Conservation (phyloP, 2,113 vertebrate genomes). For the Phoxinus phoxinus region DNA sequence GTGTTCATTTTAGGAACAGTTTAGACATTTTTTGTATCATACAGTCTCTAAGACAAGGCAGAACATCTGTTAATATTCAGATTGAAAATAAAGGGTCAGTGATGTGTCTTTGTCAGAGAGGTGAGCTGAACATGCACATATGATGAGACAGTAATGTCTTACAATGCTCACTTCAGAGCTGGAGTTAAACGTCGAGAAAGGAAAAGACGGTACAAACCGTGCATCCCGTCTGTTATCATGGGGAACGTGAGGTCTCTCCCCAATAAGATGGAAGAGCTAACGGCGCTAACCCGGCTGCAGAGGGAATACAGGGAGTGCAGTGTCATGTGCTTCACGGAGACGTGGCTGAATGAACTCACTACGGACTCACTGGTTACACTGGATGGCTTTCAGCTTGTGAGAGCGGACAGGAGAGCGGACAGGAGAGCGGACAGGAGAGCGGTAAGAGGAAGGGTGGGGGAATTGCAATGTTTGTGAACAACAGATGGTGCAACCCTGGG, state of each 20-base stretch:
- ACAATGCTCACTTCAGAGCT: background rate
- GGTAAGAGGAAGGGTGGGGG: background rate
- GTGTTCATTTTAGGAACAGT: too few species aligned
- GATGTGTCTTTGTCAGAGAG: too few species aligned
- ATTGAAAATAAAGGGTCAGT: too few species aligned
- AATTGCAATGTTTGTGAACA: background rate
- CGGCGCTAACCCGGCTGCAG: background rate
- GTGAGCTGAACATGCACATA: too few species aligned
- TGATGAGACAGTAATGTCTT: too few species aligned
- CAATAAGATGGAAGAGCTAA: background rate
- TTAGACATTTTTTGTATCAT: too few species aligned
- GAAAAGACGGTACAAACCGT: slow-evolving; percentile 9
- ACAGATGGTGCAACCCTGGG: too few species aligned
- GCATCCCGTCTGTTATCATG: slow-evolving; percentile 7
- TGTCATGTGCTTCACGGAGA: background rate
- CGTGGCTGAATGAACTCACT: background rate
- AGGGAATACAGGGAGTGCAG: background rate
- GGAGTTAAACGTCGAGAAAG: background rate
- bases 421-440: too few species aligned
- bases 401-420: background rate
- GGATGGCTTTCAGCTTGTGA: background rate
- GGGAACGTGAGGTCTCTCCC: slow-evolving; percentile 1
- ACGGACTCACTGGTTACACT: background rate
- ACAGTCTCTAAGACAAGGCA: too few species aligned
- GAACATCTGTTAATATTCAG: too few species aligned